A percentile compares a stretch with the other conserved stretches of the same genome.
These are phyloP conservation scores for Lordiphosa andalusiaca DNA, from an alignment of 2,888 invertebrate species.

Conservation along the genomic window DNA sequence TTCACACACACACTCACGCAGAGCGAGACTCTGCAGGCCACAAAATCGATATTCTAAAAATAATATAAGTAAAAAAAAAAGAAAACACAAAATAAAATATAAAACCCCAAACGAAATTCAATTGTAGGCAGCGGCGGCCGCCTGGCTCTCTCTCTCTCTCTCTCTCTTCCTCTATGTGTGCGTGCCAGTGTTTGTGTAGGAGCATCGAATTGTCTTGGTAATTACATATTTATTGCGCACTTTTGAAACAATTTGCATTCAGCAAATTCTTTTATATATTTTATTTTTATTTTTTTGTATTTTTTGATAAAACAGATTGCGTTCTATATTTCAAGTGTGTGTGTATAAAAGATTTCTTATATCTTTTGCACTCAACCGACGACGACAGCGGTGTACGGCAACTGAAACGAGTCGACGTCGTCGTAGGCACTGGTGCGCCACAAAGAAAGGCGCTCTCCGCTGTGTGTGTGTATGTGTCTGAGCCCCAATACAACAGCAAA, in stretches of 20 bases:
- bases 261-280: slow-evolving; percentile 17
- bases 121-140: slow-evolving; percentile 47
- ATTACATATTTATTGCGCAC: slow-evolving; percentile 59
- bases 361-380: slow-evolving; percentile 69
- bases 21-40: slow-evolving; percentile 46
- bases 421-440: slow-evolving; percentile 43
- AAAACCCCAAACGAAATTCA: slow-evolving; percentile 61
- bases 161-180: slow-evolving; percentile 10
- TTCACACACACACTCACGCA: slow-evolving; percentile 32
- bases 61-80: slow-evolving; percentile 74
- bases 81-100: slow-evolving; percentile 23
- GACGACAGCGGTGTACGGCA: slow-evolving; percentile 71
- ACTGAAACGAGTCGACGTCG: slow-evolving; percentile 56
- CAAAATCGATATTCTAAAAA: slow-evolving; percentile 77
- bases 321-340: slow-evolving; percentile 26
- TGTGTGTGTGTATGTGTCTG: slow-evolving; percentile 31
- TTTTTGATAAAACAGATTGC: slow-evolving; percentile 35
- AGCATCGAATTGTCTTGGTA: slow-evolving; percentile 17
- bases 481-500: slow-evolving; percentile 49
- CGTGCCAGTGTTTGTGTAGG: slow-evolving; percentile 14
- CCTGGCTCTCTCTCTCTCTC: slow-evolving; percentile 24
- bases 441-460: slow-evolving; percentile 48
- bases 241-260: slow-evolving; percentile 53
- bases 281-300: slow-evolving; percentile 22
- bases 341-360: slow-evolving; percentile 46